Percentiles rank a stretch among this genome's conserved stretches.
Evolutionary conservation across 23 tunicate genomes (phyloP).

Genomic region (Aplidium turbinatum): DNA sequence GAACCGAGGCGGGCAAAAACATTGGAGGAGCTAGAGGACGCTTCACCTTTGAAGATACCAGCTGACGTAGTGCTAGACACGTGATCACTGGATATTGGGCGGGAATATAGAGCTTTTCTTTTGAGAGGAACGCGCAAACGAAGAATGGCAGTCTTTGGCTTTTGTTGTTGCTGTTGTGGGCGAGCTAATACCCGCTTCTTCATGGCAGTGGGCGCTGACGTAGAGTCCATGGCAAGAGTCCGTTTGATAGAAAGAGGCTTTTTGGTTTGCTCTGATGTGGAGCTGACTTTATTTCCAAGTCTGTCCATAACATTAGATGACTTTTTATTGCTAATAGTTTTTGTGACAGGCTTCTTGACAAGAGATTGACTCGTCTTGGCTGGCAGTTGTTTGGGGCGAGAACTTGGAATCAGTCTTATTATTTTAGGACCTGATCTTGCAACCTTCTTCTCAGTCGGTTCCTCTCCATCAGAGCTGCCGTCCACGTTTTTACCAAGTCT

Average conservation of each 20-base stretch:
- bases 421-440: not conserved
- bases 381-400: not conserved
- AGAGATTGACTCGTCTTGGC: constrained; percentile 4
- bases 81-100: constrained; percentile 63
- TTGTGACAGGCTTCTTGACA: not conserved
- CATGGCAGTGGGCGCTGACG: not conserved
- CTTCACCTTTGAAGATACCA: constrained; percentile 40
- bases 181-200: not conserved
- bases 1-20: too few relatives aligned
- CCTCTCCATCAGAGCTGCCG: constrained; percentile 4
- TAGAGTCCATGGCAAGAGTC: constrained; percentile 3
- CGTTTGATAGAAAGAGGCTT: not conserved
- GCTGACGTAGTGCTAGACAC: constrained; percentile 78
- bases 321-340: not conserved
- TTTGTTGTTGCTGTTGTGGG: not conserved
- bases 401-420: not conserved
- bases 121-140: not conserved
- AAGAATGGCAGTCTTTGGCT: not conserved
- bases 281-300: constrained; percentile 48
- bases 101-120: not conserved
- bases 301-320: constrained; percentile 29
- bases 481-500: constrained; percentile 3
- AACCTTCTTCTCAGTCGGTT: not conserved
- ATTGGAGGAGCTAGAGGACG: not conserved
- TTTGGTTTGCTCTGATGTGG: too few relatives aligned